These are phyloP conservation scores for Ladona fulva DNA, from an alignment of 1,140 invertebrate species.

Conservation along the genomic window DNA sequence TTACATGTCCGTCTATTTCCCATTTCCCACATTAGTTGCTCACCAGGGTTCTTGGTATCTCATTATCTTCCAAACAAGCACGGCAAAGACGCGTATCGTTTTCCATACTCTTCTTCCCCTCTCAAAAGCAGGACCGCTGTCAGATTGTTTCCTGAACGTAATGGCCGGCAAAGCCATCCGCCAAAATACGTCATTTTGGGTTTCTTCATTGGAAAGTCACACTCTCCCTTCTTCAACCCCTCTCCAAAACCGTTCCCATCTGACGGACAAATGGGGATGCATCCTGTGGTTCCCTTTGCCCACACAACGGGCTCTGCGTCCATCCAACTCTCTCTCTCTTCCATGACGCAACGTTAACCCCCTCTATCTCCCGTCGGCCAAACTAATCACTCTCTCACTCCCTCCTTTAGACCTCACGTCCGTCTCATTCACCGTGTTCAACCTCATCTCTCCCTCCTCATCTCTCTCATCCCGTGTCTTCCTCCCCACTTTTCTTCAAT, in stretches of 20 bases:
- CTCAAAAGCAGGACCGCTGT: not conserved
- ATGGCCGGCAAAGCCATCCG: not conserved
- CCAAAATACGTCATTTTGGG: not conserved
- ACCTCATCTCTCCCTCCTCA: not conserved
- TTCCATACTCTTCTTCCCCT: not conserved
- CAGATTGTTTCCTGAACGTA: not conserved
- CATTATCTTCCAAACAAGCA: too few relatives aligned
- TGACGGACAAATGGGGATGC: not conserved
- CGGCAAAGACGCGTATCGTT: too few relatives aligned
- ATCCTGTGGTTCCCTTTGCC: not conserved
- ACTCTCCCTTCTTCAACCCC: not conserved
- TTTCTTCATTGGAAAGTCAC: too few relatives aligned
- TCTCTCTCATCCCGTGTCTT: not conserved
- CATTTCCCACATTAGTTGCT: too few relatives aligned
- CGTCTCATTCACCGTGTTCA: not conserved
- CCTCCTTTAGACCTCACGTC: not conserved
- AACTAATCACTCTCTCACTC: not conserved
- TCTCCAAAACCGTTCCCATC: not conserved
- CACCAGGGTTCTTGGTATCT: too few relatives aligned
- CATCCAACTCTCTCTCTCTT: not conserved
- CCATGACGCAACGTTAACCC: constrained; percentile 3
- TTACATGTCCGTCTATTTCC: too few relatives aligned
- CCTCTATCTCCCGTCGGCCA: not conserved
- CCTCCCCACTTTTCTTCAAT: not conserved
- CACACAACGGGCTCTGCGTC: not conserved